Evolutionary conservation across 2,888 invertebrate genomes (phyloP).

Genomic region (Pammene aurita): DNA sequence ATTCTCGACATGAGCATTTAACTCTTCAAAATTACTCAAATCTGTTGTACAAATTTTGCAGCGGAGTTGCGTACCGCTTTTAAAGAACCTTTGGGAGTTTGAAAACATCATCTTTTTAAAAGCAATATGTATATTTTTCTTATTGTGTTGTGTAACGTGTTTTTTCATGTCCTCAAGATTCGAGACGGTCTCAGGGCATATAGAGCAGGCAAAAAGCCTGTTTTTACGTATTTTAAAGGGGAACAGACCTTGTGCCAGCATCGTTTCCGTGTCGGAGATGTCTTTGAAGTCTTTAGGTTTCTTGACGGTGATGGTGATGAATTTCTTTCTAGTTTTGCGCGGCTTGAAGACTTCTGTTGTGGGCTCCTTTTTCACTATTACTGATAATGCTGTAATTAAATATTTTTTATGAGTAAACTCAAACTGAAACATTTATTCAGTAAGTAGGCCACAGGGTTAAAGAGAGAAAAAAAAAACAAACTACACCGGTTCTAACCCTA

Average conservation of each 20-base stretch:
- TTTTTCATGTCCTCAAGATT: slow-evolving; percentile 63
- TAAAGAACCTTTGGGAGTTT: slow-evolving; percentile 66
- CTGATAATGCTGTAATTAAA: slow-evolving; percentile 54
- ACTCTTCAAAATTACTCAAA: slow-evolving; percentile 58
- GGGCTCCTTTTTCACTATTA: slow-evolving; percentile 59
- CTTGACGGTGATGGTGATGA: slow-evolving; percentile 52
- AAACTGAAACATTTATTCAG: no score
- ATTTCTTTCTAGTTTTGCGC: slow-evolving; percentile 51
- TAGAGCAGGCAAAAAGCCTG: slow-evolving; percentile 59
- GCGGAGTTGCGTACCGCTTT: slow-evolving; percentile 51
- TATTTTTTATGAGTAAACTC: not conserved
- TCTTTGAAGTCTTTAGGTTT: slow-evolving; percentile 57
- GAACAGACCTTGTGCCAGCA: slow-evolving; percentile 66
- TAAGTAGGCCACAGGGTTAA: no score
- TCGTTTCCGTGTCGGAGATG: slow-evolving; percentile 58
- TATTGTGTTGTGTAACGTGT: slow-evolving; percentile 64
- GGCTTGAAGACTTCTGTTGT: slow-evolving; percentile 48
- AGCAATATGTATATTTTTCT: slow-evolving; percentile 61
- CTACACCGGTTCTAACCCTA: no score
- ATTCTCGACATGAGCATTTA: slow-evolving; percentile 63
- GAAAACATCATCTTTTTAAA: slow-evolving; percentile 72
- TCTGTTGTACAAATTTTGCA: slow-evolving; percentile 72
- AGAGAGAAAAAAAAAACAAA: no score
- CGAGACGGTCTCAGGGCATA: slow-evolving; percentile 64
- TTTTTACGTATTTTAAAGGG: slow-evolving; percentile 73